Base-by-base conservation (phyloP, 2,797 vertebrate genomes). In the Chelon auratus region DNA sequence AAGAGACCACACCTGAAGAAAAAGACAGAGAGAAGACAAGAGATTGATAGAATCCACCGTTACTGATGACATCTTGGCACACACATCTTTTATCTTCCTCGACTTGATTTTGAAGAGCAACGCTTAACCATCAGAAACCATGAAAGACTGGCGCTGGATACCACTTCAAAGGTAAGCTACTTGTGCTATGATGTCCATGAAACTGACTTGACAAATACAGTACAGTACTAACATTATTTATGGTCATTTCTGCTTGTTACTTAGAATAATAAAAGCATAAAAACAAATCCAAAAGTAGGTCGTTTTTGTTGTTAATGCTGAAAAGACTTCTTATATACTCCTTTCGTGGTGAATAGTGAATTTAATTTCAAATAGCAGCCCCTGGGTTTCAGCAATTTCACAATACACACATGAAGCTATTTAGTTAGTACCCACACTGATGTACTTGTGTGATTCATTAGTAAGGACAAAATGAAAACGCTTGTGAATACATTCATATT, bases 1-100 rank as follows among this genome's bases (percentile, higher is more conserved):
- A 11, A 99, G 85, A 69, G 97, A 99, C 97, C 98, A 99, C 85
- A 99, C 97, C 97, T 99, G 80, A 81, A 78, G 59, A 83, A 55
- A 64, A 53, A 70, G 56, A 64, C 62, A 62, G 18, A 71, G 51
- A 61, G 17, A 22, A 24, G 55, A 62, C 11, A 33, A 63, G 75
- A 55, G 37, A 18, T 30, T 57, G 4, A 72, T 61, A 54, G 33
- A 56, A 77, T 62, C 59, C 60, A 56, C 45, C 53, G 53, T 62
- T 42, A 53, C 22, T 39, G 58, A 77, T 73, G 53, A 82, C 50
- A 69, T 54, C 73, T 30, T 3, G 30, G 56, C n/a, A 53, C 4
- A 72, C 22, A 20, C 37, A 53, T 45, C 2, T 18, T 37, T 20
- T 22, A 43, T 42, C 47, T 66, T 40, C 50, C 0, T 68, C 40